Percentiles rank a stretch among this genome's conserved stretches.
These are phyloP conservation scores for Polyommatus icarus DNA, from an alignment of 2,888 invertebrate species.

Conservation along the genomic window DNA sequence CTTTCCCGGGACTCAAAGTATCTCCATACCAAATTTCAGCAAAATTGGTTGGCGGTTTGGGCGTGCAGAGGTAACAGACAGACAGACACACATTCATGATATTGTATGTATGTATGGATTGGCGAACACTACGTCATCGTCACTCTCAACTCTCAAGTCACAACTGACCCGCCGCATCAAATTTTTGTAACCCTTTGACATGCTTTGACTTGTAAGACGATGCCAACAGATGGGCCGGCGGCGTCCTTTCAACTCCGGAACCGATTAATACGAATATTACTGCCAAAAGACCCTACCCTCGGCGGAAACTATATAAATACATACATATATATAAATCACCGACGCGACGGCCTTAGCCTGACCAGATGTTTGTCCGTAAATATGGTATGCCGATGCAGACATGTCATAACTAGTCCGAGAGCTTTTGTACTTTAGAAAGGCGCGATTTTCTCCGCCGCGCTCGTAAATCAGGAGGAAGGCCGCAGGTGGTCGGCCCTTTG, in stretches of 20 bases:
- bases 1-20: too few relatives aligned
- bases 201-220: constrained; percentile 1
- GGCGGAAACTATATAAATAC: neutral
- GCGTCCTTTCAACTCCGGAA: constrained; percentile 11
- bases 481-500: constrained; percentile 64
- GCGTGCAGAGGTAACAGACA: too few relatives aligned
- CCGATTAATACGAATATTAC: neutral
- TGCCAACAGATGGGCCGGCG: neutral
- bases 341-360: too few relatives aligned
- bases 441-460: constrained; percentile 66
- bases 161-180: neutral
- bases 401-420: constrained; percentile 45
- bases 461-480: constrained; percentile 59
- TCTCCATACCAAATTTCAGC: too few relatives aligned
- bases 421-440: constrained; percentile 52
- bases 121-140: too few relatives aligned
- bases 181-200: neutral
- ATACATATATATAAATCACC: neutral
- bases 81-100: too few relatives aligned
- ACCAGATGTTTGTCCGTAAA: neutral
- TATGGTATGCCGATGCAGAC: constrained; percentile 37
- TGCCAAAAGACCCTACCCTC: neutral
- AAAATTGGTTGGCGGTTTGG: too few relatives aligned
- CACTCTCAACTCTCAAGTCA: neutral
- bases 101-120: too few relatives aligned